Evolutionary conservation across 2,888 invertebrate genomes (phyloP), one percentile per base, ranked within the genome.

Genomic region (Artemia sinica): DNA sequence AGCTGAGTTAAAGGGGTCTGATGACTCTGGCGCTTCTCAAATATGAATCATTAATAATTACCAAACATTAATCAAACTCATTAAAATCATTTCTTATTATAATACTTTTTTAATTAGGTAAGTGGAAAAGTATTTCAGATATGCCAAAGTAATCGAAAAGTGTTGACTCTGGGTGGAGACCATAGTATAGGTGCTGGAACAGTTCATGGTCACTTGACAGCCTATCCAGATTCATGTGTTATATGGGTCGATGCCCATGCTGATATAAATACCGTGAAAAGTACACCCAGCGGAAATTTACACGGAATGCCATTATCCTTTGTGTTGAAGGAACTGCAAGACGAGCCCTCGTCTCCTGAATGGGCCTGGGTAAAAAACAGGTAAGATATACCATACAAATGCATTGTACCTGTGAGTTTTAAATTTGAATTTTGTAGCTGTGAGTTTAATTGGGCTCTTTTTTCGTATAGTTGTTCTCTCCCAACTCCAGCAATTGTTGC

Each of bases 231-330:
- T 74, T 80, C 90, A 74, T 86, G 87, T 71, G 82, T 92, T 67
- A 81, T 93, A 66, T 93, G 91, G 91, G 83, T 93, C 50, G 93
- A 93, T 78, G 92, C 93, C 1, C 93, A 93, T 77, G 88, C 93
- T 8, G 94, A 95, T 79, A 84, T 94, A 73, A 94, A 95, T 80
- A 88, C 93, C 13, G 88, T 89, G 74, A 84, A 84, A 75, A 89
- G 90, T 0, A 89, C 91, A 6, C 80, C 77, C 4, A 84, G 86
- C 41, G 93, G 93, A 11, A 90, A 93, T 76, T 82, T 86, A 66
- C 87, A 88, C 74, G 87, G 85, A 41, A 84, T 84, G 83, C 89
- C 92, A 0, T 83, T 92, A 8, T 87, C 92, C 1, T 81, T 91
- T 70, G 79, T 91, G 49, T 83, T 86, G 49, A 83, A 84, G 70